These are phyloP conservation scores for Amblyteles armatorius DNA, from an alignment of 2,888 invertebrate species.

Conservation along the genomic window DNA sequence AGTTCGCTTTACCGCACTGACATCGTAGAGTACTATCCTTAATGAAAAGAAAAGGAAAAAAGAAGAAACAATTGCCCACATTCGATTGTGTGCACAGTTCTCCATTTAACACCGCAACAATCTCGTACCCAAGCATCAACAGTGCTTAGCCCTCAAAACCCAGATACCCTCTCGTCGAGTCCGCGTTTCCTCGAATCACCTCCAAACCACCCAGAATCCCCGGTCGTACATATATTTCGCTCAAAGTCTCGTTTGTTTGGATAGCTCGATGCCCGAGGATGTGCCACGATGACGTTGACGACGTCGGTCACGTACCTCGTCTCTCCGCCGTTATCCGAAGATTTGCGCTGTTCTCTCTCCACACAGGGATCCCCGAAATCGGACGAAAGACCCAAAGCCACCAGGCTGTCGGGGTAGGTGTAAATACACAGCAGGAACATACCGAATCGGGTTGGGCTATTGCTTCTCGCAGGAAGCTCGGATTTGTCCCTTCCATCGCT, in stretches of 20 bases:
- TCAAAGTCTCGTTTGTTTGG: conserved; percentile 9
- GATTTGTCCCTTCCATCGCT: conserved; percentile 13
- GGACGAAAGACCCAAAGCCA: conserved; percentile 6
- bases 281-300: conserved; percentile 22
- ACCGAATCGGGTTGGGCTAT: conserved; percentile 9
- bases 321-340: conserved; percentile 59
- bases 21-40: no score
- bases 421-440: neutral
- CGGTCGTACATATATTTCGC: conserved; percentile 8
- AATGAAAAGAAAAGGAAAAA: no score
- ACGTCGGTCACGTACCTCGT: conserved; percentile 57
- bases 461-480: neutral
- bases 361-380: conserved; percentile 44
- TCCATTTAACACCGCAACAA: no score
- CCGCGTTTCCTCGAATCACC: neutral
- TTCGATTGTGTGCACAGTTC: no score
- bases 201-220: neutral
- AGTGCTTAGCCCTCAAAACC: no score
- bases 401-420: neutral
- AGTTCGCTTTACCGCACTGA: no score
- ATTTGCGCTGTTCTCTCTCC: conserved; percentile 35
- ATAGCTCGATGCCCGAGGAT: conserved; percentile 9
- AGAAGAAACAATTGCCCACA: no score
- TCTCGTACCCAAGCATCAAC: no score
- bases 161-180: neutral